A percentile compares a stretch with the other conserved stretches of the same genome.
These are phyloP conservation scores for Chelon labrosus DNA, from an alignment of 2,797 vertebrate species.

Conservation along the genomic window DNA sequence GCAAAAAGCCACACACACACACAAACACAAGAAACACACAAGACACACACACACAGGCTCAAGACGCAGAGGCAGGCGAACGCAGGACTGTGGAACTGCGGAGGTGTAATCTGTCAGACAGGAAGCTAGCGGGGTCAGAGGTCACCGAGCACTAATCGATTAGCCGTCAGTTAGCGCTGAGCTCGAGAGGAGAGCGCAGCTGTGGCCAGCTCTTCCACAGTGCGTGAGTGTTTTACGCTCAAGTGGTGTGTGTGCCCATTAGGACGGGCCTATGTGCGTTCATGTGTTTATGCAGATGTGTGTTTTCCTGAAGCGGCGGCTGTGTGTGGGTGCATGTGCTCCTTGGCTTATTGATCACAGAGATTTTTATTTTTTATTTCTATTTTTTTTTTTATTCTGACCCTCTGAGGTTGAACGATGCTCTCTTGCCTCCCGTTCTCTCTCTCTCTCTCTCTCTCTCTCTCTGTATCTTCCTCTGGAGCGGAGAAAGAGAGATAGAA, in stretches of 20 bases:
- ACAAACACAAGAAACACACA: no score
- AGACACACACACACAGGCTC: constrained; percentile 19
- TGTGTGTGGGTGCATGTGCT: constrained; percentile 81
- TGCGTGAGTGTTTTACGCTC: constrained; percentile 34
- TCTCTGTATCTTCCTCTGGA: constrained; percentile 38
- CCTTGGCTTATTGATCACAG: constrained; percentile 90
- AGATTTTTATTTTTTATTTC: constrained; percentile 82
- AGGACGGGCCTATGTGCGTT: constrained; percentile 37
- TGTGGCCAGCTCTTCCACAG: constrained; percentile 85
- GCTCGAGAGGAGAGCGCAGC: constrained; percentile 86
- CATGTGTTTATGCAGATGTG: constrained; percentile 34
- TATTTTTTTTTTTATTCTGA: constrained; percentile 85
- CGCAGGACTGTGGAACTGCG: constrained; percentile 63
- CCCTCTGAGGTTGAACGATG: constrained; percentile 91
- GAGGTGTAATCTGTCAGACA: constrained; percentile 87
- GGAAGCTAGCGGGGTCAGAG: constrained; percentile 84
- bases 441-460: constrained; percentile 7
- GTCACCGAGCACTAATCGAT: constrained; percentile 86
- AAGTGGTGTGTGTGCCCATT: constrained; percentile 48
- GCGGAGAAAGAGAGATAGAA: constrained; percentile 55
- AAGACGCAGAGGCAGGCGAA: constrained; percentile 35
- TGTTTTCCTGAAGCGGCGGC: constrained; percentile 83
- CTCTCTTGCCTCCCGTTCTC: constrained; percentile 67
- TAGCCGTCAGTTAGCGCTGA: constrained; percentile 84
- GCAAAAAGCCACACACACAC: constrained; percentile 12